phyloP scores from a whole-genome alignment of 1,140 invertebrate species.

The Drosophila ironensis region DNA sequence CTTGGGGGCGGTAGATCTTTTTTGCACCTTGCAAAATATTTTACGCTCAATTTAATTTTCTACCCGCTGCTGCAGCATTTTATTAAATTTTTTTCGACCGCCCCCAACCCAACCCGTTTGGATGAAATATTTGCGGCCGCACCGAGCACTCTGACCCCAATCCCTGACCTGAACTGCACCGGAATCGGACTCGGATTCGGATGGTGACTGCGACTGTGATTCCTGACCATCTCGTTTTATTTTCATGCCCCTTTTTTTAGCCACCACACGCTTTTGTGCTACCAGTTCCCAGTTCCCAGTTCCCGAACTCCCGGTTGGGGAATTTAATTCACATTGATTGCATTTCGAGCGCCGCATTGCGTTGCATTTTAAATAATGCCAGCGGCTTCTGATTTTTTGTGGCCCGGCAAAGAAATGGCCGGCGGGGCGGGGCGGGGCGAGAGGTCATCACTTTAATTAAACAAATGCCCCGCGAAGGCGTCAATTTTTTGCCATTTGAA shows the following conservation, averaged over 20 bases:
- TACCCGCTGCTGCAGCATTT: background rate
- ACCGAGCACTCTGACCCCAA: conserved; percentile 47
- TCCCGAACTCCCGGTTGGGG: conserved; percentile 57
- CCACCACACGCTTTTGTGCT: conserved; percentile 25
- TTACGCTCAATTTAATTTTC: conserved; percentile 72
- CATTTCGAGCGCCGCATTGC: conserved; percentile 76
- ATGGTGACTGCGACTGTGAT: conserved; percentile 28
- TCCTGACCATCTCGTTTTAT: conserved; percentile 2
- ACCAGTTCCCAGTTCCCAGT: too few species aligned
- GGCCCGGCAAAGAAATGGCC: conserved; percentile 3
- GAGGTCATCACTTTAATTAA: conserved; percentile 73
- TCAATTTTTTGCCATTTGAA: conserved; percentile 41
- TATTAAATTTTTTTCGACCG: conserved; percentile 18
- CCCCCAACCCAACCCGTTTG: too few species aligned
- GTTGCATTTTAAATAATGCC: conserved; percentile 80
- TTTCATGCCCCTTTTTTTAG: background rate
- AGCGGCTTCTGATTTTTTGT: conserved; percentile 59
- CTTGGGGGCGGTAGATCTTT: background rate
- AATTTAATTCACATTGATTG: conserved; percentile 79
- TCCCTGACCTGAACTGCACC: conserved; percentile 36
- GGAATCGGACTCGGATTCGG: conserved; percentile 37
- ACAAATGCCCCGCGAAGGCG: conserved; percentile 70
- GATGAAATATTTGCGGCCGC: conserved; percentile 67
- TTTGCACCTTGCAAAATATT: conserved; percentile 46
- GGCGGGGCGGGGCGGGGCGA: background rate